Evolutionary conservation across 2,797 vertebrate species (phyloP), one percentile per base, ranked within the genome.

Genomic region (Dermochelys coriacea): DNA sequence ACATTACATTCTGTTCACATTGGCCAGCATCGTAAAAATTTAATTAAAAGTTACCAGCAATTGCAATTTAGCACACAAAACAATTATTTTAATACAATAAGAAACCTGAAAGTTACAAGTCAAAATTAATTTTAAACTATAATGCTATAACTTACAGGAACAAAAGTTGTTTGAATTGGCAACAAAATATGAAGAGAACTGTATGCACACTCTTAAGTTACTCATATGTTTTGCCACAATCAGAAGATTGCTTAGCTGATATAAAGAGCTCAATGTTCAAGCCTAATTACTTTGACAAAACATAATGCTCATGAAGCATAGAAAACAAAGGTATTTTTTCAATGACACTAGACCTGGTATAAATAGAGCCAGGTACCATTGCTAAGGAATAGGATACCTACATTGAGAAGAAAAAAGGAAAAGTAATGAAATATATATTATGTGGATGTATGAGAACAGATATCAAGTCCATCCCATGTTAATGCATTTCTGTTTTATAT

Each of bases 171-270:
- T 68, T 84, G 47, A 84, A 71, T n/a, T 84, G 49, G 91, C 77
- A 78, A 23, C 14, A 68, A 54, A 80, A 49, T 19, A 88, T 61
- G 47, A 5, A 59, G 85, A 52, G 5, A 1, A 29, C 27, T 14
- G 29, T 8, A 47, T 3, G 59, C 23, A 55, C 1, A 1, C 15
- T 31, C 68, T 86, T 19, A 4, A 3, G 16, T 82, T 54, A 86
- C 9, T 89, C 50, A 14, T 68, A 12, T 80, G 55, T 23, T 94
- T 31, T 52, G 41, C 21, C 49, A 10, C 45, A 47, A 25, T 34
- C 77, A 75, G 88, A 94, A 94, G 85, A 54, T 47, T 47, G 80
- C 12, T 34, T 4, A 9, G 75, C 27, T 91, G 71, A 59, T 19
- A 47, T 8, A 51, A 41, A 82, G 89, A 86, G 85, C 49, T 59